Conservation (phyloP, 1,140 invertebrate genomes). For the Drosophila busckii region DNA sequence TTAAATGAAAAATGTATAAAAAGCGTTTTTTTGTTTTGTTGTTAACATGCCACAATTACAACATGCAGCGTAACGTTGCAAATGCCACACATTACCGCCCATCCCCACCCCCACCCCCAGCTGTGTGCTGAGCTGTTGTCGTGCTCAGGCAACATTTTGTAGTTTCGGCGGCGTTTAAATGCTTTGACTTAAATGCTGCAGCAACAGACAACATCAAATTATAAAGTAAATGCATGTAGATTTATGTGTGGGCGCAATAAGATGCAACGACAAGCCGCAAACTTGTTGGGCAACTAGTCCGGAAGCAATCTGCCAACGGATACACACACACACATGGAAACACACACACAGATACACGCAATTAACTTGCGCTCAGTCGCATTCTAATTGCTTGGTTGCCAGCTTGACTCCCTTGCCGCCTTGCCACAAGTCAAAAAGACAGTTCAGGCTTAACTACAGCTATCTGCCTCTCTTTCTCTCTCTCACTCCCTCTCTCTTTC, state of each 20-base stretch:
- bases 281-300: too few relatives aligned
- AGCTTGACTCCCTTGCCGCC: conserved; percentile 18
- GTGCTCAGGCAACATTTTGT: conserved; percentile 13
- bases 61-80: conserved; percentile 19
- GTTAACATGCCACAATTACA: conserved; percentile 53
- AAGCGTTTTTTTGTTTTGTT: conserved; percentile 11
- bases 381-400: conserved; percentile 1
- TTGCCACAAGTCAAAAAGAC: conserved; percentile 1
- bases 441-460: too few relatives aligned
- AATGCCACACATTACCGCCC: neutral
- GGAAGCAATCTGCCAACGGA: conserved; percentile 20
- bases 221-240: too few relatives aligned
- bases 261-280: neutral
- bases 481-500: too few relatives aligned
- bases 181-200: too few relatives aligned
- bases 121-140: too few relatives aligned
- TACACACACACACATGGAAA: neutral
- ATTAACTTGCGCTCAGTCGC: conserved; percentile 14
- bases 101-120: too few relatives aligned
- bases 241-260: conserved; percentile 1
- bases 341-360: neutral
- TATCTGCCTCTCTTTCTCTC: too few relatives aligned
- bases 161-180: neutral
- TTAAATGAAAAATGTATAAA: conserved; percentile 1
- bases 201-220: neutral